Base-by-base conservation (phyloP, 2,888 invertebrate genomes). In the Protula sp. region DNA sequence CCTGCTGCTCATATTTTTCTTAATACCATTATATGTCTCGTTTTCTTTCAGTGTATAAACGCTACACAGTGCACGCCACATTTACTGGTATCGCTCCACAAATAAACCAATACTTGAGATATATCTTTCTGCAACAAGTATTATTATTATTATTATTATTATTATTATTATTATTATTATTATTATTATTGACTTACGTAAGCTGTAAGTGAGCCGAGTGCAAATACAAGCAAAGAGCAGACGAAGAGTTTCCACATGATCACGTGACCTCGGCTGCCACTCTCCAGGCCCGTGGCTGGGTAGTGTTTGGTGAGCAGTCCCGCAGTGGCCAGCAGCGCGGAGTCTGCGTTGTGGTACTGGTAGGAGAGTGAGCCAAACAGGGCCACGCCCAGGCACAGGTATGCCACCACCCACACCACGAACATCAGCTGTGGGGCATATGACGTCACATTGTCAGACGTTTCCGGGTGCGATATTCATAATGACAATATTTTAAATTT, bases 381-480 rank as follows among this genome's bases (percentile, higher is more conserved):
- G 22, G 68, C 65, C 28, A 71, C 61, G 2, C 77, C 77, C 19
- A 78, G 68, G 52, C 73, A 70, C 29, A 74, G 68, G 63, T 72
- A 79, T 2, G 75, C 74, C 27, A 70, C 60, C 30, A 76, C 58
- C 52, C 76, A 66, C 1, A 74, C 65, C 19, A 67, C 28, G 56
- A 76, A 71, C 56, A 76, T 59, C 14, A 65, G 63, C 79, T 79
- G 69, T 2, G n/a, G n/a, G n/a, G n/a, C n/a, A n/a, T n/a, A n/a
- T n/a, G n/a, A n/a, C 59, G 29, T 31, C 24, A 54, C 28, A 26
- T n/a, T n/a, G n/a, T n/a, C n/a, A n/a, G n/a, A n/a, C n/a, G n/a
- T n/a, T n/a, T n/a, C n/a, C n/a, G n/a, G n/a, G n/a, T n/a, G n/a
- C n/a, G n/a, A n/a, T n/a, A n/a, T n/a, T n/a, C n/a, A n/a, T n/a